A percentile compares a stretch with the other conserved stretches of the same genome.
Evolutionary conservation across 2,797 vertebrate species (phyloP).

Genomic region (Cheirogaleus major): DNA sequence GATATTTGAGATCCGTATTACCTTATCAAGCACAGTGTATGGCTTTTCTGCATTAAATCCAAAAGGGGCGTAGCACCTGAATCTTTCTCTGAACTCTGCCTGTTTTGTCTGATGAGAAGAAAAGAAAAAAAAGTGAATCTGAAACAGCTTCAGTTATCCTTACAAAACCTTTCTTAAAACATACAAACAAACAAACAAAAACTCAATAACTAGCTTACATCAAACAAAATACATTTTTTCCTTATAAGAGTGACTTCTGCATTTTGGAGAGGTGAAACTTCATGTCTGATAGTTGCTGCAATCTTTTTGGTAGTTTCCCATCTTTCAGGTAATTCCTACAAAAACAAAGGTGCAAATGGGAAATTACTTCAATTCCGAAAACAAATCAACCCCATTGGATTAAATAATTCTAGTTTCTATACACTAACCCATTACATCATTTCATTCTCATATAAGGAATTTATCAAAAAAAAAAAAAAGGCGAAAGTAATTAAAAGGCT

Average conservation of each 20-base stretch:
- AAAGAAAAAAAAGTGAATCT: conserved; percentile 19
- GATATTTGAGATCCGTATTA: conserved; percentile 62
- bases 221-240: conserved; percentile 87
- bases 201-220: conserved; percentile 77
- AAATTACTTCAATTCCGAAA: background rate
- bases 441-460: background rate
- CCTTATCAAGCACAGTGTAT: conserved; percentile 87
- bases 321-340: conserved; percentile 90
- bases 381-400: background rate
- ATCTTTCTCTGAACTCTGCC: conserved; percentile 87
- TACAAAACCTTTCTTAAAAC: background rate
- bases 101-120: conserved; percentile 86
- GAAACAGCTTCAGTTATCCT: background rate
- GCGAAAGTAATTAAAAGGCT: background rate
- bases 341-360: conserved; percentile 21
- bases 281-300: conserved; percentile 86
- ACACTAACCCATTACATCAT: background rate
- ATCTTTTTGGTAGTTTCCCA: conserved; percentile 89
- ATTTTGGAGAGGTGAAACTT: conserved; percentile 89
- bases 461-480: background rate
- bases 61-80: conserved; percentile 87
- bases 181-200: background rate
- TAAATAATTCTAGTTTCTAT: background rate
- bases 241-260: conserved; percentile 87
- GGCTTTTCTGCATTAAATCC: conserved; percentile 82